These are phyloP conservation scores for Styela clava DNA, from an alignment of 23 tunicate genomes.

Conservation along the genomic window DNA sequence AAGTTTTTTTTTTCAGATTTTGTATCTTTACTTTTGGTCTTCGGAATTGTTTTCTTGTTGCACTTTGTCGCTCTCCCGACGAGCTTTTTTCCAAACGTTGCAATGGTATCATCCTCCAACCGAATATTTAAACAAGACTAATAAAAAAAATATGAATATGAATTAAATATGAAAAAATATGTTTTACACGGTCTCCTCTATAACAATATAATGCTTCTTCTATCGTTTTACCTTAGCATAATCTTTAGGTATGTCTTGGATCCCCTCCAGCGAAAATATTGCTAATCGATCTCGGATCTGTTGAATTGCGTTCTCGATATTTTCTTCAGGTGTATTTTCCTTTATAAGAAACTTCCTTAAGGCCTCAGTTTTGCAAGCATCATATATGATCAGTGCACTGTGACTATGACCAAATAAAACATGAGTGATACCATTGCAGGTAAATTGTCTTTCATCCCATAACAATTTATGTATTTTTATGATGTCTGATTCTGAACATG, in stretches of 20 bases:
- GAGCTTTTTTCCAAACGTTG: no score
- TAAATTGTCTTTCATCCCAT: neutral
- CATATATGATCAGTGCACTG: neutral
- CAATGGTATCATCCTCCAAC: no score
- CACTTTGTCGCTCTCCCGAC: no score
- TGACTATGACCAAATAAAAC: neutral
- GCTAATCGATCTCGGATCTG: neutral
- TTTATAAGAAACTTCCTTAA: neutral
- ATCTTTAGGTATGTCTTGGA: neutral
- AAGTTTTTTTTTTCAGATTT: no score
- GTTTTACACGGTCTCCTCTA: no score
- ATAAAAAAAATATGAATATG: no score
- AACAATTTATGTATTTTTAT: neutral
- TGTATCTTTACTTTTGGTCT: no score
- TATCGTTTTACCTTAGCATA: neutral
- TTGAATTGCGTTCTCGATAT: neutral
- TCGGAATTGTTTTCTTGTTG: no score
- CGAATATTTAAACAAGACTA: no score
- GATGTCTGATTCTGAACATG: neutral
- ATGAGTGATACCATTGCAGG: neutral
- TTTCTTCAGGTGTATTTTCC: no score
- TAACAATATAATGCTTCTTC: no score
- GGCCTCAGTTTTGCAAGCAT: neutral
- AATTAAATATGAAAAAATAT: no score
- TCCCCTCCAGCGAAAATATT: neutral